Conservation (phyloP, 2,113 vertebrate genomes). For the Platycercus adscitus region DNA sequence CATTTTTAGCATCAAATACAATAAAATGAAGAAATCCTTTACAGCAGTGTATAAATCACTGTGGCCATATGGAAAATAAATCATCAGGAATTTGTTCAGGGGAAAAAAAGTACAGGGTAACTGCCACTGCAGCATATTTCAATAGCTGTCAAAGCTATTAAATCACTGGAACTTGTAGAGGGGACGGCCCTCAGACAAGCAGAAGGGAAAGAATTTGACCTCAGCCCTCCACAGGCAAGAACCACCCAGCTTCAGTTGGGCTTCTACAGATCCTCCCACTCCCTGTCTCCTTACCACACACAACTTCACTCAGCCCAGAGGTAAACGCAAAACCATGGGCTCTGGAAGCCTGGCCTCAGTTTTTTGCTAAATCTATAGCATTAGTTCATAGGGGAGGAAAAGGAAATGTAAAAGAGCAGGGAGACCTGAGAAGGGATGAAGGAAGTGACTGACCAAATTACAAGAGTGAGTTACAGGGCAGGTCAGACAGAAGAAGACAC, state of each 20-base stretch:
- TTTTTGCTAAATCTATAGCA: neutral
- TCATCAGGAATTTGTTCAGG: too few relatives aligned
- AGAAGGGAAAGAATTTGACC: neutral
- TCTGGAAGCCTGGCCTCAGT: neutral
- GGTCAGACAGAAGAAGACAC: neutral
- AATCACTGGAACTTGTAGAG: neutral
- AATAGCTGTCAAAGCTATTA: neutral
- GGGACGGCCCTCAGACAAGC: neutral
- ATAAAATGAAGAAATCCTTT: neutral
- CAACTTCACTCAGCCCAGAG: neutral
- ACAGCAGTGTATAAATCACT: accelerated
- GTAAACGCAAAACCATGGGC: accelerated
- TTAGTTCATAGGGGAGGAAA: neutral
- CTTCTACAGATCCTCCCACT: neutral
- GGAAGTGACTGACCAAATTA: neutral
- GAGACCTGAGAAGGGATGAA: neutral
- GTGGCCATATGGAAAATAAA: neutral
- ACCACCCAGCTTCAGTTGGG: accelerated
- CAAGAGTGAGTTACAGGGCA: neutral
- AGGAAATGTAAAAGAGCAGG: neutral
- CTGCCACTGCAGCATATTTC: accelerated
- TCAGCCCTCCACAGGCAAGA: accelerated
- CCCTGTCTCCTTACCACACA: neutral
- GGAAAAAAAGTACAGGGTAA: neutral
- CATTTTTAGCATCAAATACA: neutral